Conservation (phyloP, 2,888 invertebrate species). For the Macrophya annulata region DNA sequence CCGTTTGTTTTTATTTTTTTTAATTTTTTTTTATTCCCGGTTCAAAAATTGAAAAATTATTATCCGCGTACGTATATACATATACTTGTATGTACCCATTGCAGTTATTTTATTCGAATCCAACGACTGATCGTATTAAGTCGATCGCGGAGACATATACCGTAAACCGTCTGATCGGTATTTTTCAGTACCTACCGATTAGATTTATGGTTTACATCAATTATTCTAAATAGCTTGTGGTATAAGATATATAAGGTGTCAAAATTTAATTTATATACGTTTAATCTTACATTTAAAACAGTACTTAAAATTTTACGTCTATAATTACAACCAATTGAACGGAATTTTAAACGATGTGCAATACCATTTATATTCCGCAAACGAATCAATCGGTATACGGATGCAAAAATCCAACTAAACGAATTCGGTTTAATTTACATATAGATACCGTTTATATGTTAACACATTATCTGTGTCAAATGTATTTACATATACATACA, state of each 20-base stretch:
- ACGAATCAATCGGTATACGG: conserved; percentile 6
- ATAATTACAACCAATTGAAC: background rate
- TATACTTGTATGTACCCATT: too few species aligned
- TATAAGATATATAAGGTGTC: background rate
- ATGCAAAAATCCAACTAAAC: background rate
- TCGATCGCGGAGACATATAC: background rate
- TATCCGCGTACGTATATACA: too few species aligned
- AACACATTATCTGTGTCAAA: background rate
- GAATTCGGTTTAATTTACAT: background rate
- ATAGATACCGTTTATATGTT: background rate
- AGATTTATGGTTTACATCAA: conserved; percentile 20
- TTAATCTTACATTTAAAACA: conserved; percentile 24
- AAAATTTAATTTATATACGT: background rate
- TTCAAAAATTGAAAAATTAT: background rate
- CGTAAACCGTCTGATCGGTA: background rate
- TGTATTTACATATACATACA: background rate
- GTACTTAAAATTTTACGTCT: background rate
- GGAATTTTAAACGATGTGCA: conserved; percentile 45
- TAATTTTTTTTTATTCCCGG: background rate
- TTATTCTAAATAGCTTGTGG: background rate
- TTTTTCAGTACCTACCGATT: background rate
- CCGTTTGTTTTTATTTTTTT: background rate
- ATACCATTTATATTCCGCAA: conserved; percentile 2
- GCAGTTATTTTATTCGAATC: too few species aligned
- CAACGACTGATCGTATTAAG: background rate